phyloP scores from a whole-genome alignment of 2,797 vertebrate species.

The Ptychobarbus kaznakovi region DNA sequence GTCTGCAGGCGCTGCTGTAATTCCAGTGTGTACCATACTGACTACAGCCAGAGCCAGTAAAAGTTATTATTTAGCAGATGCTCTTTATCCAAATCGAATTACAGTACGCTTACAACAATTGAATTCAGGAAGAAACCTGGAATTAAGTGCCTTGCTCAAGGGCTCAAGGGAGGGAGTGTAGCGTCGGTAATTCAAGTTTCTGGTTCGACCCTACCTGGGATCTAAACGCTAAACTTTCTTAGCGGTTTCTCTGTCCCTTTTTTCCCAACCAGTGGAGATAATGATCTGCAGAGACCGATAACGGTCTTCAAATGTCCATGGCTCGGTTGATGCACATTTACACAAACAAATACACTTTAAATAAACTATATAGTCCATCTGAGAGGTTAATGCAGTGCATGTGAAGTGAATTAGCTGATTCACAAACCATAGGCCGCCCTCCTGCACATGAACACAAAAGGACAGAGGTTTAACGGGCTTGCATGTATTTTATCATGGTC shows the following conservation, averaged over 20 bases:
- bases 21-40: slow-evolving; percentile 44
- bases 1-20: slow-evolving; percentile 8
- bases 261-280: slow-evolving; percentile 1
- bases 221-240: not conserved
- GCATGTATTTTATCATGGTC: slow-evolving; percentile 7
- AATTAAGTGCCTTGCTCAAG: slow-evolving; percentile 36
- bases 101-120: slow-evolving; percentile 12
- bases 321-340: slow-evolving; percentile 14
- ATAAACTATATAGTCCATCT: slow-evolving; percentile 49
- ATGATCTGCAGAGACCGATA: slow-evolving; percentile 7
- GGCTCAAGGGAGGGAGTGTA: slow-evolving; percentile 1
- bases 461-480: slow-evolving; percentile 36
- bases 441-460: slow-evolving; percentile 49
- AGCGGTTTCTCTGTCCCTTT: slow-evolving; percentile 30
- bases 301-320: not conserved
- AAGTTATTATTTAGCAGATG: slow-evolving; percentile 30
- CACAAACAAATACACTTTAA: slow-evolving; percentile 42
- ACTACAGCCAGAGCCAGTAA: slow-evolving; percentile 14
- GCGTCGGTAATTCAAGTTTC: slow-evolving; percentile 23
- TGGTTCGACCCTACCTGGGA: not conserved
- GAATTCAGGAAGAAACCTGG: slow-evolving; percentile 21
- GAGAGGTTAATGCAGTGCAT: slow-evolving; percentile 69
- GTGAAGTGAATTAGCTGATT: slow-evolving; percentile 64
- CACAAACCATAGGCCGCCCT: slow-evolving; percentile 42
- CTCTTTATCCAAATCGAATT: slow-evolving; percentile 23